Base-by-base conservation (phyloP, 2,113 vertebrate species). In the Saiga tatarica region DNA sequence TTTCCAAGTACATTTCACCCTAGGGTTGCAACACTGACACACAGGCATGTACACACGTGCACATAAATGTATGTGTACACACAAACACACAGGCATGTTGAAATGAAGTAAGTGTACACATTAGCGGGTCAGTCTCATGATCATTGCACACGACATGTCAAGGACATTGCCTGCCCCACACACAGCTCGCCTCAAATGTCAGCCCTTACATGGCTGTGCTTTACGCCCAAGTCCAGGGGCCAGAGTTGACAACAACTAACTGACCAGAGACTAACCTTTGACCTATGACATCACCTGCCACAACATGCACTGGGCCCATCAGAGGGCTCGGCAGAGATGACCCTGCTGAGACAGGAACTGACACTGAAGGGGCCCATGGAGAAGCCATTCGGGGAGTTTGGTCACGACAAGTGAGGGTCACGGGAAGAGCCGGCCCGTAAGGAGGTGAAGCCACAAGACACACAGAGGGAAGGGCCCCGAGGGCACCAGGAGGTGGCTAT, bases 401-500 rank as follows among this genome's bases (percentile, higher is more conserved):
- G 19, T 53, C 33, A 81, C 0, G 19, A 0, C 79, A 82, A 2
- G 50, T 36, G 30, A 53, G 50, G 19, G 17, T 14, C 33, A n/a
- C 50, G n/a, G 47, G 47, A 82, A 53, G 50, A 23, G 50, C 0
- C 0, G 6, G 50, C 79, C 78, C 0, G 0, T 25, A 11, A 82
- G 30, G 47, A 25, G 3, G 47, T 1, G 12, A 52, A 53, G 79
- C 7, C 7, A 11, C 16, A 21, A 39, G 90, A 53, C 30, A n/a
- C 50, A 53, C 6, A 23, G 30, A n/a, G 47, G 47, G 47, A 33
- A 81, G 12, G 42, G 30, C 28, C 5, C 47, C 0, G 3, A 52
- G 47, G 9, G 78, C 78, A n/a, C 17, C 2, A 52, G 17, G 45
- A 50, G 79, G 30, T 4, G 79, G 50, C 79, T 6, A 5, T 0